Evolutionary conservation across 2,888 invertebrate species (phyloP).

Genomic region (Cephus runcator): DNA sequence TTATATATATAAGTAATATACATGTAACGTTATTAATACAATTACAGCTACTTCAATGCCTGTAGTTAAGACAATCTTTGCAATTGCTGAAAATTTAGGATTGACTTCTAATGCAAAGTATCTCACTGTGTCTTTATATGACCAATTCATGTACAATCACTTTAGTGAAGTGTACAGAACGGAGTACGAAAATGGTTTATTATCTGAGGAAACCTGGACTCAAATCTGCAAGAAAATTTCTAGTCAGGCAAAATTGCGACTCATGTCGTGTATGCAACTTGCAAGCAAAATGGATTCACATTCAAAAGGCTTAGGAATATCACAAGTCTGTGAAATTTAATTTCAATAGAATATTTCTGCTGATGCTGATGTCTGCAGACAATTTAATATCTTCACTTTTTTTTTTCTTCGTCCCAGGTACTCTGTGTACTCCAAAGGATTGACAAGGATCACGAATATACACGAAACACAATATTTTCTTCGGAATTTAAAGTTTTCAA

Average conservation of each 20-base stretch:
- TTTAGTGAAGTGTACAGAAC: conserved; percentile 41
- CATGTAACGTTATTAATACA: not conserved
- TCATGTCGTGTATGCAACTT: conserved; percentile 55
- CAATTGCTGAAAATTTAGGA: conserved; percentile 42
- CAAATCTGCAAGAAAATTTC: conserved; percentile 36
- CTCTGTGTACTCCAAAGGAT: conserved; percentile 38
- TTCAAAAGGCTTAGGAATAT: conserved; percentile 35
- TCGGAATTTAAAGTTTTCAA: conserved; percentile 52
- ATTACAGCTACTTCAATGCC: conserved; percentile 43
- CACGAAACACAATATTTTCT: conserved; percentile 28
- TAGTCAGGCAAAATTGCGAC: conserved; percentile 41
- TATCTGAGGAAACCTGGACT: conserved; percentile 28
- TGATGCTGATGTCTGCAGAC: not conserved
- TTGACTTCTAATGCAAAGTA: conserved; percentile 47
- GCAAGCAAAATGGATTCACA: conserved; percentile 57
- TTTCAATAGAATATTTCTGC: not conserved
- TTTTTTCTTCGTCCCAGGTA: conserved; percentile 34
- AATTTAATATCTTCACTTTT: not conserved
- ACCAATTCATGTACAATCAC: conserved; percentile 48
- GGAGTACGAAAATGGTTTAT: conserved; percentile 6
- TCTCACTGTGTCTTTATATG: conserved; percentile 52
- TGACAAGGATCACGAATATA: conserved; percentile 42
- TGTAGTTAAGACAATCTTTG: conserved; percentile 45
- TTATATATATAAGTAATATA: not conserved
- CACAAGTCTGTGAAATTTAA: conserved; percentile 33